phyloP scores from a whole-genome alignment of 1,140 invertebrate genomes.

The Patella vulgata region DNA sequence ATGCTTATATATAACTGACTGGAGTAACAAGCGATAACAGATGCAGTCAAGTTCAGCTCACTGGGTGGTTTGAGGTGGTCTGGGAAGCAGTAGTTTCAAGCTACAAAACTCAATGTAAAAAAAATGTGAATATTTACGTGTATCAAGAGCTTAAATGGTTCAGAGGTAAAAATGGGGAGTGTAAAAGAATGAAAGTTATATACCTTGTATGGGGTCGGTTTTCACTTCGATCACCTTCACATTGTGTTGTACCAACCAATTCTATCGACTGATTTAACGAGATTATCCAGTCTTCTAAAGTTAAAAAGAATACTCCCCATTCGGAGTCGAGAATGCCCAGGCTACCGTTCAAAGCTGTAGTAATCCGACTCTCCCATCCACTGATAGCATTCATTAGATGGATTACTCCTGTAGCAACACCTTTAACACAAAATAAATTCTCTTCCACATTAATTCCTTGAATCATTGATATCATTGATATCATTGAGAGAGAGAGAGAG shows the following conservation, averaged over 20 bases:
- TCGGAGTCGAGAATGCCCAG: slow-evolving; percentile 57
- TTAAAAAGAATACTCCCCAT: slow-evolving; percentile 54
- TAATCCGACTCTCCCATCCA: slow-evolving; percentile 56
- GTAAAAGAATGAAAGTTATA: slow-evolving; percentile 3
- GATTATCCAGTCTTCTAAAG: slow-evolving; percentile 62
- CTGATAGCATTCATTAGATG: slow-evolving; percentile 57
- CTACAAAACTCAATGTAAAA: no score
- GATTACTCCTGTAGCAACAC: slow-evolving; percentile 59
- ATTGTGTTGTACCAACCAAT: slow-evolving; percentile 54
- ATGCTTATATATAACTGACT: no score
- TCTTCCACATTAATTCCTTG: background rate
- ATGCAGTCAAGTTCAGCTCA: slow-evolving; percentile 13
- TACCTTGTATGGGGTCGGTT: slow-evolving; percentile 54
- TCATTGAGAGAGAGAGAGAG: slow-evolving; percentile 1
- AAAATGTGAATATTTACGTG: no score
- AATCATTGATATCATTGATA: background rate
- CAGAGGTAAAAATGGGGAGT: no score
- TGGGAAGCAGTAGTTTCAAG: no score
- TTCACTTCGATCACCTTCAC: slow-evolving; percentile 49
- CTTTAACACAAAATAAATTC: slow-evolving; percentile 25
- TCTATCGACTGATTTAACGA: slow-evolving; percentile 43
- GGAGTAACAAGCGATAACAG: slow-evolving; percentile 3
- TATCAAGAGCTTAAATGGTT: no score
- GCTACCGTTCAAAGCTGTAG: slow-evolving; percentile 44
- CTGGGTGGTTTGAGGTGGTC: no score